A percentile compares a stretch with the other conserved stretches of the same genome.
Evolutionary conservation across 2,113 vertebrate genomes (phyloP).

Genomic region (Percina caprodes): DNA sequence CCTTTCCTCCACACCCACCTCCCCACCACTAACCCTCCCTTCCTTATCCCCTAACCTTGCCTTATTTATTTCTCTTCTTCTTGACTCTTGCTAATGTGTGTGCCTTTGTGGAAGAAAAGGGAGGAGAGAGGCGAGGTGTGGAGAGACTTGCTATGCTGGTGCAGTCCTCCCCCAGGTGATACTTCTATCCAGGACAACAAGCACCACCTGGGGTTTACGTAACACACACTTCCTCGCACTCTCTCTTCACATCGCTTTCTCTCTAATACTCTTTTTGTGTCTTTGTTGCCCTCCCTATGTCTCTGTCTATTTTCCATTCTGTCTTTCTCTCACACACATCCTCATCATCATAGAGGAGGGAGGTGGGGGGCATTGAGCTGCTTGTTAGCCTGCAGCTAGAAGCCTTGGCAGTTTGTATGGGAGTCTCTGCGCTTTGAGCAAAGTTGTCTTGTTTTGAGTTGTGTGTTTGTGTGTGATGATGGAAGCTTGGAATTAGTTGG

Average conservation of each 20-base stretch:
- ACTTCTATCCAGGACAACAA: slow-evolving; percentile 78
- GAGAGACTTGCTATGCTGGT: slow-evolving; percentile 60
- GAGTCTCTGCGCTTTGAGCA: slow-evolving; percentile 11
- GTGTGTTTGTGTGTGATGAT: slow-evolving; percentile 35
- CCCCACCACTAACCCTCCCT: background rate
- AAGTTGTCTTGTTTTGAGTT: slow-evolving; percentile 13
- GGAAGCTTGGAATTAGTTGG: slow-evolving; percentile 27
- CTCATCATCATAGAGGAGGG: background rate
- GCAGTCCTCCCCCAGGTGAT: slow-evolving; percentile 69
- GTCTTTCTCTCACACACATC: slow-evolving; percentile 19
- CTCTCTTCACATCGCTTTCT: slow-evolving; percentile 38
- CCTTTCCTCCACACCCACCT: background rate
- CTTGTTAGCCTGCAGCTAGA: slow-evolving; percentile 42
- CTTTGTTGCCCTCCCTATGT: slow-evolving; percentile 36
- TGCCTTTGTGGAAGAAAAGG: slow-evolving; percentile 17
- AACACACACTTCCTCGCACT: slow-evolving; percentile 40
- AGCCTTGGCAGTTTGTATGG: slow-evolving; percentile 31
- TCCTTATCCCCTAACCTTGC: background rate
- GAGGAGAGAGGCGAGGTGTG: slow-evolving; percentile 27
- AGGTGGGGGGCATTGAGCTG: background rate
- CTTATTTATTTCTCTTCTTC: slow-evolving; percentile 2
- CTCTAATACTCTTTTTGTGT: slow-evolving; percentile 34
- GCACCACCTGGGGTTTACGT: slow-evolving; percentile 71
- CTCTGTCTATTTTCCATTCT: slow-evolving; percentile 25
- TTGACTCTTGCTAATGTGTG: slow-evolving; percentile 6